Conservation (phyloP, 2,888 invertebrate genomes). For the Petrolisthes cinctipes region DNA sequence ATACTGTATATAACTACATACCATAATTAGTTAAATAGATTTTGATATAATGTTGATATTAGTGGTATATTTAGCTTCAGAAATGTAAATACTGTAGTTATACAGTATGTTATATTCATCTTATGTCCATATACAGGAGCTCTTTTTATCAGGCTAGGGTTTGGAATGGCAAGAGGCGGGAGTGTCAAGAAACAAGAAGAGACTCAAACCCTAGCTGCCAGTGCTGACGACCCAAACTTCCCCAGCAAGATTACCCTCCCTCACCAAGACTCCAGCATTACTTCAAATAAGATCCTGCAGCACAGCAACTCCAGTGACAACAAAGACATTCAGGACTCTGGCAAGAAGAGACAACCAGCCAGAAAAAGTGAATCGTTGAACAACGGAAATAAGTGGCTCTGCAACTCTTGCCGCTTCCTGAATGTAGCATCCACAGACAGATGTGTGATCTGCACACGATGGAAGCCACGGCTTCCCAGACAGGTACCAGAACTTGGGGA, state of each 20-base stretch:
- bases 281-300: conserved; percentile 2
- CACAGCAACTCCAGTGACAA: conserved; percentile 25
- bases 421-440: conserved; percentile 52
- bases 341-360: conserved; percentile 20
- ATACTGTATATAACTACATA: no score
- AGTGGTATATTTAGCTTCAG: no score
- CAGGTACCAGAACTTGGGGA: conserved; percentile 17
- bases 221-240: background rate
- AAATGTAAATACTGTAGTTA: background rate
- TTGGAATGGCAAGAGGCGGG: conserved; percentile 59
- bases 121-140: background rate
- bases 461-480: conserved; percentile 47
- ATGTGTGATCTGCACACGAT: conserved; percentile 56
- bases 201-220: conserved; percentile 28
- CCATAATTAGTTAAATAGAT: no score
- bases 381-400: conserved; percentile 45
- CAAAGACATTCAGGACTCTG: background rate
- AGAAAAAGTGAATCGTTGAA: conserved; percentile 41
- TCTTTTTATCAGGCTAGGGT: conserved; percentile 27
- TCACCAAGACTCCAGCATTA: background rate
- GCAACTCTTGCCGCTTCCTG: conserved; percentile 43
- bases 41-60: no score
- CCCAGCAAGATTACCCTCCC: conserved; percentile 7
- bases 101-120: background rate
- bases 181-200: conserved; percentile 52